A percentile compares a stretch with the other conserved stretches of the same genome.
Evolutionary conservation across 2,888 invertebrate genomes (phyloP).

Genomic region (Chrysolina americana): DNA sequence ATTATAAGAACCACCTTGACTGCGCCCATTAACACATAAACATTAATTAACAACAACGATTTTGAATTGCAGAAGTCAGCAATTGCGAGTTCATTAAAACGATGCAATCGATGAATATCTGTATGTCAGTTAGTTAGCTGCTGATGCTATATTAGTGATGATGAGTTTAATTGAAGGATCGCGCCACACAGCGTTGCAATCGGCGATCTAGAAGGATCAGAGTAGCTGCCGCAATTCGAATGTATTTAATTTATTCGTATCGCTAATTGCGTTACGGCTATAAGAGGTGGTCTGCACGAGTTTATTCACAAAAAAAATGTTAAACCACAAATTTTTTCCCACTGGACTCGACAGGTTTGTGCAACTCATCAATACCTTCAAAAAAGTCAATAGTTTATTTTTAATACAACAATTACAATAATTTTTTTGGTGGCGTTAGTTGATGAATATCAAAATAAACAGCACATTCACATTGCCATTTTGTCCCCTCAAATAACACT

Average conservation of each 20-base stretch:
- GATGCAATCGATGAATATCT: slow-evolving; percentile 2
- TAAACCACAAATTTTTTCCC: no score
- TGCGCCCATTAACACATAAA: slow-evolving; percentile 18
- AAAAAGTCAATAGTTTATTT: no score
- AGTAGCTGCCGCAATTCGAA: not conserved
- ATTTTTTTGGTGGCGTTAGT: no score
- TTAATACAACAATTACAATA: no score
- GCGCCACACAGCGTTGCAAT: slow-evolving; percentile 8
- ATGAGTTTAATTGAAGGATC: slow-evolving; percentile 11
- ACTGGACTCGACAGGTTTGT: no score
- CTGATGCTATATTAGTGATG: slow-evolving; percentile 7
- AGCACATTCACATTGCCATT: no score
- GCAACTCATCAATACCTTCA: no score
- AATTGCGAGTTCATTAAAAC: slow-evolving; percentile 17
- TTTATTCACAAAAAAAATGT: no score
- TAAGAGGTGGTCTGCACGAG: not conserved
- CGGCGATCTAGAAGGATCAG: not conserved
- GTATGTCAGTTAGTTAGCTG: slow-evolving; percentile 10
- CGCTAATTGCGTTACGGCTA: slow-evolving; percentile 1
- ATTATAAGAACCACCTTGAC: slow-evolving; percentile 28
- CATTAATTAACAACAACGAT: slow-evolving; percentile 24
- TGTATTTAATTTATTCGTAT: slow-evolving; percentile 2
- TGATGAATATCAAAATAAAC: no score
- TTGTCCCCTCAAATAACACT: no score
- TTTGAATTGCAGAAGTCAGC: slow-evolving; percentile 17